Base-by-base conservation (phyloP, 2,888 invertebrate genomes). In the Dioctria rufipes region DNA sequence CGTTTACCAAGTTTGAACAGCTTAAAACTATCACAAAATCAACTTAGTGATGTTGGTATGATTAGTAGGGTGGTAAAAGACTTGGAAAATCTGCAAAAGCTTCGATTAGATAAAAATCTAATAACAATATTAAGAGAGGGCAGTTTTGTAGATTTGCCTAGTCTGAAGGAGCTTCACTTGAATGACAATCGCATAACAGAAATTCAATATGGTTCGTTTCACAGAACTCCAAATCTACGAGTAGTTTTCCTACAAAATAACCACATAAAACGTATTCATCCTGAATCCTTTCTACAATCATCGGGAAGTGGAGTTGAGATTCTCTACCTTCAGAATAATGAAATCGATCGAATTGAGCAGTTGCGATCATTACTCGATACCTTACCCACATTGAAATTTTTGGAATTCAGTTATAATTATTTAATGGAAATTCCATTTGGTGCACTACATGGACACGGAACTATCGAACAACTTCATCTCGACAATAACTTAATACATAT, bases 391-490 rank as follows among this genome's bases (percentile, higher is more conserved):
- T 88, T 97, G 6, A 93, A 93, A 78, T 94, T 94, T 86, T 90
- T 97, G 73, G 96, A 96, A 85, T 90, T 95, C 86, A 95, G 95
- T 86, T 91, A 92, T 83, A 97, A 97, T 88, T 92, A 92, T 83
- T 87, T 97, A 25, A 92, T 93, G 84, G 93, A 94, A 83, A 93
- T 96, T 83, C 94, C 95, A 4, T 93, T 93, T 86, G 96, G 95
- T 0, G 93, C 94, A 0, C 87, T 96, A 8, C 90, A 94, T 84
- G 95, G 96, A 2, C 96, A 96, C 86, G 93, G 94, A 0, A 94
- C 93, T 75, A 87, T 97, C 83, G 96, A 96, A 88, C 91, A 95
- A 84, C 89, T 96, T 49, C 94, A 96, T 89, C 90, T 96, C 80
- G 94, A 95, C 86, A 93, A 94, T 87, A 97, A 97, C 85, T 92